phyloP scores from a whole-genome alignment of 2,113 vertebrate genomes.

The Hoplias malabaricus region DNA sequence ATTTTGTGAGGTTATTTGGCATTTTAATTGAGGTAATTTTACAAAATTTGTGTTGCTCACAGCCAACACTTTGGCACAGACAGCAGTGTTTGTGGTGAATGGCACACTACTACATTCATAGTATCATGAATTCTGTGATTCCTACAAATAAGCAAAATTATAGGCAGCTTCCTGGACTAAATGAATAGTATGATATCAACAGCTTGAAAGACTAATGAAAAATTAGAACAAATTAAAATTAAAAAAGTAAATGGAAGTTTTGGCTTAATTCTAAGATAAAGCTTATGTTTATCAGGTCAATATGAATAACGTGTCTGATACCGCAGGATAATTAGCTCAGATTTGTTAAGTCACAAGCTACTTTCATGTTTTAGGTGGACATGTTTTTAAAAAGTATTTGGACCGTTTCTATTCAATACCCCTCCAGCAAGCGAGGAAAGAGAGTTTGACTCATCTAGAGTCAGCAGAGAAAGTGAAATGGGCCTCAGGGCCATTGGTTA shows the following conservation, averaged over 20 bases:
- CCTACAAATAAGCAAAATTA: background rate
- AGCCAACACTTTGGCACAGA: slow-evolving; percentile 19
- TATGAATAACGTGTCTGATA: background rate
- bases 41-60: slow-evolving; percentile 42
- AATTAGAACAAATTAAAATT: background rate
- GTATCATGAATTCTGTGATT: background rate
- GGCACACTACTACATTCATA: slow-evolving; percentile 1
- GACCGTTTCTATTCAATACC: slow-evolving; percentile 4
- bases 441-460: slow-evolving; percentile 22
- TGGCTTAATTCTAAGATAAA: background rate
- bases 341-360: background rate
- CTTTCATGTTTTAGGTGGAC: background rate
- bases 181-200: background rate
- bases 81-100: slow-evolving; percentile 26
- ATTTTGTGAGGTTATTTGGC: slow-evolving; percentile 51
- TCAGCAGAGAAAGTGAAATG: slow-evolving; percentile 26
- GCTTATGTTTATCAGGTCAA: background rate
- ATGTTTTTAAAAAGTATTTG: background rate
- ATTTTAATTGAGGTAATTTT: slow-evolving; percentile 54
- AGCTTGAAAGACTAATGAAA: background rate
- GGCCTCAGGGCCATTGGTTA: slow-evolving; percentile 15
- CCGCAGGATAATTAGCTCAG: background rate
- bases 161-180: background rate
- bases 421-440: background rate
- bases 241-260: background rate